These are phyloP conservation scores for Odontomyia ornata DNA, from an alignment of 2,888 invertebrate genomes.

Conservation along the genomic window DNA sequence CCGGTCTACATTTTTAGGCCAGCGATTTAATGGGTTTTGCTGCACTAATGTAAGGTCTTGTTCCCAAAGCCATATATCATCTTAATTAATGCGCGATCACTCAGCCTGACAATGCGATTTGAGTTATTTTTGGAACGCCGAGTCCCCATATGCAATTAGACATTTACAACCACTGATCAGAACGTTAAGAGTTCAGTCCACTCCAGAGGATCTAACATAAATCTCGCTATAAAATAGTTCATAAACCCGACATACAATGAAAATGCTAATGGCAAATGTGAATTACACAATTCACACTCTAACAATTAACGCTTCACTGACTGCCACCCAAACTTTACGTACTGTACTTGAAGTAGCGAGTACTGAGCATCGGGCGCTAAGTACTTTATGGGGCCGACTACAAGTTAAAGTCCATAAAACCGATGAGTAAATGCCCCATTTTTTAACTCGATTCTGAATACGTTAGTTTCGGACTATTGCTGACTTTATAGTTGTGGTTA, in stretches of 20 bases:
- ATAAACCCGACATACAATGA: slow-evolving; percentile 35
- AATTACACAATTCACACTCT: slow-evolving; percentile 35
- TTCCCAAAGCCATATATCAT: neutral
- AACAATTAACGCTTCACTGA: slow-evolving; percentile 39
- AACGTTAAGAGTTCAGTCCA: slow-evolving; percentile 28
- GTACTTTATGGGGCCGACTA: slow-evolving; percentile 9
- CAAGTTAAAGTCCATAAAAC: slow-evolving; percentile 26
- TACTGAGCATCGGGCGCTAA: slow-evolving; percentile 2
- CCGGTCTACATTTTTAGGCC: neutral
- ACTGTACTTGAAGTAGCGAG: neutral
- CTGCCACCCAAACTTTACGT: slow-evolving; percentile 15
- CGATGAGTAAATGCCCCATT: slow-evolving; percentile 33
- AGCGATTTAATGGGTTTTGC: neutral
- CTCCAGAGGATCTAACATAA: slow-evolving; percentile 16
- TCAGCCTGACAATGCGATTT: neutral
- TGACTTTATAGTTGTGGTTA: neutral
- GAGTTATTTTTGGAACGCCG: neutral
- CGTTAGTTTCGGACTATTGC: slow-evolving; percentile 22
- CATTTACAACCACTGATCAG: neutral
- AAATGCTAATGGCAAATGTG: slow-evolving; percentile 40
- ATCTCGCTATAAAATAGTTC: slow-evolving; percentile 40
- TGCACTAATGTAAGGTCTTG: neutral
- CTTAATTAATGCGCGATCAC: slow-evolving; percentile 11
- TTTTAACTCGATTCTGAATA: slow-evolving; percentile 13
- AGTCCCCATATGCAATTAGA: neutral